These are phyloP conservation scores for Omphaloscelis lunosa DNA, from an alignment of 2,888 invertebrate genomes.

Conservation along the genomic window DNA sequence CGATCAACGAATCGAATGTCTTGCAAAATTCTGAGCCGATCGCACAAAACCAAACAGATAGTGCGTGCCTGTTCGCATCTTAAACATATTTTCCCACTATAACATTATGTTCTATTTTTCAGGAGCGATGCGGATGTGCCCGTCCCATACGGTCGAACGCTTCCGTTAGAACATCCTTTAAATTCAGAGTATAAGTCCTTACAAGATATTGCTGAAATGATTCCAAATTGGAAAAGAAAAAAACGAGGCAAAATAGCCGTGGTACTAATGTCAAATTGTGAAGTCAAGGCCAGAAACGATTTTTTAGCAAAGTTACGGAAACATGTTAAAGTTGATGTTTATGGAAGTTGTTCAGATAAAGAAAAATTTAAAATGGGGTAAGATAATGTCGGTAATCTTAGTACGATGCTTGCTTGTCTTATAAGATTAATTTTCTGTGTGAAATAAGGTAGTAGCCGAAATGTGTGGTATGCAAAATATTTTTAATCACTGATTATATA, in stretches of 20 bases:
- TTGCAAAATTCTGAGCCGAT: too few relatives aligned
- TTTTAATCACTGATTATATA: too few relatives aligned
- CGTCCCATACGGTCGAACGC: slow-evolving; percentile 92
- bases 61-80: not conserved
- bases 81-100: not conserved
- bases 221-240: slow-evolving; percentile 85
- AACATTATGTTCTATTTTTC: slow-evolving; percentile 67
- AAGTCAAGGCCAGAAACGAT: slow-evolving; percentile 85
- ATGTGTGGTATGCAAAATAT: too few relatives aligned
- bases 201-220: slow-evolving; percentile 65
- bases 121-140: slow-evolving; percentile 92
- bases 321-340: slow-evolving; percentile 90
- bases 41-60: not conserved
- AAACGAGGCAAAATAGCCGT: slow-evolving; percentile 85
- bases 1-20: too few relatives aligned
- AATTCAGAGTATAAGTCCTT: slow-evolving; percentile 22
- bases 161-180: slow-evolving; percentile 73
- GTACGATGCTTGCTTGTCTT: not conserved
- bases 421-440: not conserved
- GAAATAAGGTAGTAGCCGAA: too few relatives aligned
- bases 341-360: slow-evolving; percentile 89
- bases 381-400: not conserved
- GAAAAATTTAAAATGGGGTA: slow-evolving; percentile 61
- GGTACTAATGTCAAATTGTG: slow-evolving; percentile 91
- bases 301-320: slow-evolving; percentile 90